Conservation (phyloP, 2,888 invertebrate genomes). For the Macrophya annulata region DNA sequence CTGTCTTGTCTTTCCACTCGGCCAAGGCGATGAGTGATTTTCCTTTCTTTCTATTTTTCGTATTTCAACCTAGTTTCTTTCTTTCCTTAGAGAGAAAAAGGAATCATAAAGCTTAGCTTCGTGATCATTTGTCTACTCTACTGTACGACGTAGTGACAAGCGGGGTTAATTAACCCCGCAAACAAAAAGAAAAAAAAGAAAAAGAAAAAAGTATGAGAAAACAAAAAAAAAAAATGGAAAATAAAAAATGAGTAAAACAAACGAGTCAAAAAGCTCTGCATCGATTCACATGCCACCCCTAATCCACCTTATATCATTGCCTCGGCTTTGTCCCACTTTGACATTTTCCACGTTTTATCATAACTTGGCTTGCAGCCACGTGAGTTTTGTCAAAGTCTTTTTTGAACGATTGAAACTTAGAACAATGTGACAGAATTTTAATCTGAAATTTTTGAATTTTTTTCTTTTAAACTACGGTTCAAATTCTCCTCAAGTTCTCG, state of each 20-base stretch:
- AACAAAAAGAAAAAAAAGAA: background rate
- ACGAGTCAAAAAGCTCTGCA: background rate
- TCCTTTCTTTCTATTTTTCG: background rate
- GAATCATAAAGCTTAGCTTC: background rate
- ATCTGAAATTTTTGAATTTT: background rate
- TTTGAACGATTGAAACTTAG: slow-evolving; percentile 66
- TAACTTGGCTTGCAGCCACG: background rate
- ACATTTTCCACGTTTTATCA: slow-evolving; percentile 58
- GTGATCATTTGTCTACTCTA: slow-evolving; percentile 1
- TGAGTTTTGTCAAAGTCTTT: slow-evolving; percentile 53
- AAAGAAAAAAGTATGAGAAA: background rate
- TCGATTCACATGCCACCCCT: background rate
- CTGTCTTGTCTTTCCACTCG: slow-evolving; percentile 12
- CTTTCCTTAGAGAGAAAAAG: background rate
- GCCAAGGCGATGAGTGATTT: slow-evolving; percentile 4
- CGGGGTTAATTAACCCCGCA: slow-evolving; percentile 18
- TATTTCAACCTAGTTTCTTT: background rate
- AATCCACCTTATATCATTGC: slow-evolving; percentile 49
- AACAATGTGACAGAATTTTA: slow-evolving; percentile 57
- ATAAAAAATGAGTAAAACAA: background rate
- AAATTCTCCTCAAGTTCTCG: background rate
- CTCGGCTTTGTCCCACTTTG: slow-evolving; percentile 57
- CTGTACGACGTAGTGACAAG: background rate
- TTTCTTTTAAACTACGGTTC: background rate
- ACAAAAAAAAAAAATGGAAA: background rate